Conservation (phyloP, 1,140 invertebrate genomes). For the Tetramorium simillimum region DNA sequence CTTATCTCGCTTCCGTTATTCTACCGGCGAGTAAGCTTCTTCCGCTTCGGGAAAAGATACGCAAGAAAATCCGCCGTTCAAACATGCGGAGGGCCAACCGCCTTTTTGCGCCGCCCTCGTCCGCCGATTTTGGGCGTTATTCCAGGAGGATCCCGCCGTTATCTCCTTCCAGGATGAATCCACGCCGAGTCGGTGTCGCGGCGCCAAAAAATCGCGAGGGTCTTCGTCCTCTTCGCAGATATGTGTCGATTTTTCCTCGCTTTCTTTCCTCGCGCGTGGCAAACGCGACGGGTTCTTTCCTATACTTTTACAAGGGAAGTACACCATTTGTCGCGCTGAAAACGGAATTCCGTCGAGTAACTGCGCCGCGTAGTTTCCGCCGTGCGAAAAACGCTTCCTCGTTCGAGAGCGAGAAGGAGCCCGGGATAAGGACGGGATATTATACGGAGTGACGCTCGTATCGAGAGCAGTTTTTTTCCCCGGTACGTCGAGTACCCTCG, state of each 20-base stretch:
- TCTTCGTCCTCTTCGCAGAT: constrained; percentile 14
- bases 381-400: neutral
- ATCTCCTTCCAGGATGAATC: constrained; percentile 23
- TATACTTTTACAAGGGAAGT: constrained; percentile 39
- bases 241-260: constrained; percentile 36
- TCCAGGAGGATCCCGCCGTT: neutral
- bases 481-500: neutral
- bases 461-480: neutral
- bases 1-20: constrained; percentile 22
- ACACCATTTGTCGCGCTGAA: constrained; percentile 38
- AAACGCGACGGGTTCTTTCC: neutral
- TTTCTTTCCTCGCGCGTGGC: neutral
- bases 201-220: constrained; percentile 4
- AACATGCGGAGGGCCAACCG: neutral
- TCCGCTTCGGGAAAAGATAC: neutral
- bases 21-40: neutral
- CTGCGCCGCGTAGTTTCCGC: neutral
- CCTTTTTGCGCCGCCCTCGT: neutral
- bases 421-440: neutral
- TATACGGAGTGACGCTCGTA: neutral
- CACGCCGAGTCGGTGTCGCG: neutral
- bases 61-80: neutral
- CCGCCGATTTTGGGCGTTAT: neutral
- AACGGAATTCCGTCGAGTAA: constrained; percentile 16
- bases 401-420: neutral